phyloP scores from a whole-genome alignment of 2,797 vertebrate species.

The Xenopus petersii region DNA sequence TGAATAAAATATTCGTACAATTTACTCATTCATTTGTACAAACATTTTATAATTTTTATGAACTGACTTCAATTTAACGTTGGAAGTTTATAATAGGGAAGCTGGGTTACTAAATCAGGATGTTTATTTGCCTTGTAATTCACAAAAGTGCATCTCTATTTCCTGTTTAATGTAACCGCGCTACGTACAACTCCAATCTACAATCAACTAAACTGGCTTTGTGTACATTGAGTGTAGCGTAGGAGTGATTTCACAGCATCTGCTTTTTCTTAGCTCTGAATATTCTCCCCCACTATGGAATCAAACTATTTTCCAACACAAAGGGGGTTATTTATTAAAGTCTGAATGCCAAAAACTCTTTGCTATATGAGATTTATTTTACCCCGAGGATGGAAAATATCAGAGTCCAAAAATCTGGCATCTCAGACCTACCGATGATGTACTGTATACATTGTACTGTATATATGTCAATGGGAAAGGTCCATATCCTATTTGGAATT shows the following conservation, averaged over 20 bases:
- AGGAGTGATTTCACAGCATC: slow-evolving; percentile 7
- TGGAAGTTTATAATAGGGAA: slow-evolving; percentile 42
- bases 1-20: slow-evolving; percentile 47
- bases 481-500: too few species aligned
- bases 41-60: slow-evolving; percentile 49
- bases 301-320: background rate
- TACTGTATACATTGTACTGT: too few species aligned
- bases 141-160: slow-evolving; percentile 16
- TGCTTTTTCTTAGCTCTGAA: background rate
- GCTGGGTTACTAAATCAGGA: slow-evolving; percentile 43
- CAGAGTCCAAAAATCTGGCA: too few species aligned
- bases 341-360: too few species aligned
- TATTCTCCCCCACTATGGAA: background rate
- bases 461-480: too few species aligned
- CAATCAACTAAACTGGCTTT: slow-evolving; percentile 27
- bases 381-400: too few species aligned
- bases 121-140: slow-evolving; percentile 38
- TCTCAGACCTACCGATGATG: too few species aligned
- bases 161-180: slow-evolving; percentile 32
- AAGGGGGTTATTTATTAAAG: too few species aligned
- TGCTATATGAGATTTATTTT: too few species aligned
- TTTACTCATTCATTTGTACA: slow-evolving; percentile 45
- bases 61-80: slow-evolving; percentile 42
- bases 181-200: slow-evolving; percentile 12
- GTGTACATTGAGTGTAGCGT: slow-evolving; percentile 14